phyloP scores from a whole-genome alignment of 1,140 invertebrate genomes.

The Drosophila nannoptera region DNA sequence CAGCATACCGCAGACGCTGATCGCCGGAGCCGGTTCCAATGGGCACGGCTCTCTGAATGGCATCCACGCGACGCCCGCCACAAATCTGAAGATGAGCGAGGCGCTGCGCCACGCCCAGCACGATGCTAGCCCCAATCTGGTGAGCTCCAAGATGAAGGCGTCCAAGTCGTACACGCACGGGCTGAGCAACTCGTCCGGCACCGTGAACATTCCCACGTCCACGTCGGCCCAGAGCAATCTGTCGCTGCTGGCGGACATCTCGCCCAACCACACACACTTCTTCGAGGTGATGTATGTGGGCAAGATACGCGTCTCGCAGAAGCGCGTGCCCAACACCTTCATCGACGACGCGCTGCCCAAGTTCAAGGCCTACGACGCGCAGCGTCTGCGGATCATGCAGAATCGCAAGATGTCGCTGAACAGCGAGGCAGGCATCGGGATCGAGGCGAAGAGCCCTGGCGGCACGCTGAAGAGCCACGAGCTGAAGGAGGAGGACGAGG shows the following conservation, averaged over 20 bases:
- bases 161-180: constrained; percentile 78
- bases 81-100: constrained; percentile 75
- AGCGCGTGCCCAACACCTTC: constrained; percentile 91
- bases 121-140: constrained; percentile 74
- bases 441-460: constrained; percentile 49
- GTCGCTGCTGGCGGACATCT: constrained; percentile 87
- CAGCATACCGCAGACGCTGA: constrained; percentile 75
- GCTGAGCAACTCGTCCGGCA: constrained; percentile 75
- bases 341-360: constrained; percentile 94
- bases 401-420: constrained; percentile 76
- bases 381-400: constrained; percentile 82
- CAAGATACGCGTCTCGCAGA: constrained; percentile 90
- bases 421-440: constrained; percentile 64
- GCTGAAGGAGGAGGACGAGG: constrained; percentile 71
- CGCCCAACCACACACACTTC: constrained; percentile 90
- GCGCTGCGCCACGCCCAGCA: constrained; percentile 72
- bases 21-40: constrained; percentile 46
- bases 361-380: constrained; percentile 88
- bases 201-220: constrained; percentile 75
- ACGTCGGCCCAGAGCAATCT: constrained; percentile 75
- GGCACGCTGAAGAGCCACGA: constrained; percentile 60
- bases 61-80: constrained; percentile 72
- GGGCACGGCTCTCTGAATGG: constrained; percentile 59
- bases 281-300: constrained; percentile 93
- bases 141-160: constrained; percentile 75